A percentile compares a stretch with the other conserved stretches of the same genome.
phyloP scores from a whole-genome alignment of 2,888 invertebrate genomes.

The Drosophila neonasuta region DNA sequence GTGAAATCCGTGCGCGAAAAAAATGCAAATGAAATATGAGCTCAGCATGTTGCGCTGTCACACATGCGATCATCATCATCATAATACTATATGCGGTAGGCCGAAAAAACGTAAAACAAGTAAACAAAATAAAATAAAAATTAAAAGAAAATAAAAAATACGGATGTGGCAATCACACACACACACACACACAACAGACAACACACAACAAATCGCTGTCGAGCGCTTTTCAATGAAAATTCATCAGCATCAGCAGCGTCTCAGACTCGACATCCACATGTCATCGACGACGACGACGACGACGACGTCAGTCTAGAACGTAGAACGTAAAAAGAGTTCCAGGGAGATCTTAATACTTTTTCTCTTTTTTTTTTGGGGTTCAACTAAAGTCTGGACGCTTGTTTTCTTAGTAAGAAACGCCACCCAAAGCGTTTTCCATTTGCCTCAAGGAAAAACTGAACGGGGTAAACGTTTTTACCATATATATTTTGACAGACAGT shows the following conservation, averaged over 20 bases:
- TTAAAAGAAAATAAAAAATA: slow-evolving; percentile 46
- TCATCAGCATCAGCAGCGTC: slow-evolving; percentile 62
- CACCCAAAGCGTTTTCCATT: slow-evolving; percentile 79
- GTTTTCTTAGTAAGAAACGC: slow-evolving; percentile 77
- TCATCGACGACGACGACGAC: slow-evolving; percentile 45
- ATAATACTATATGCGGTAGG: slow-evolving; percentile 39
- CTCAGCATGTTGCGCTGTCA: slow-evolving; percentile 1
- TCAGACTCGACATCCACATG: slow-evolving; percentile 63
- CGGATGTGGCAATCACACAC: slow-evolving; percentile 80
- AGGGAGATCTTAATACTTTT: slow-evolving; percentile 3
- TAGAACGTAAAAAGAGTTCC: slow-evolving; percentile 3
- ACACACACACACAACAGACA: neutral
- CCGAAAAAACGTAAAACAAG: slow-evolving; percentile 8
- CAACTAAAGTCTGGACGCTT: slow-evolving; percentile 40
- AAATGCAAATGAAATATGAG: slow-evolving; percentile 45
- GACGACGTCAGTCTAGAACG: slow-evolving; percentile 10
- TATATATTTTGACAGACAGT: slow-evolving; percentile 74
- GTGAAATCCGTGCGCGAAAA: slow-evolving; percentile 29
- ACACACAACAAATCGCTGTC: slow-evolving; percentile 69
- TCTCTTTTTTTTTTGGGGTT: neutral
- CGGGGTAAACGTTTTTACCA: slow-evolving; percentile 68
- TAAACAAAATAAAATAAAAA: slow-evolving; percentile 18
- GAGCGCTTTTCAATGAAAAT: slow-evolving; percentile 78
- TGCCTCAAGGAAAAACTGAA: slow-evolving; percentile 47
- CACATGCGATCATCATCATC: slow-evolving; percentile 12